phyloP scores from a whole-genome alignment of 2,797 vertebrate species.

The Acanthopagrus latus region DNA sequence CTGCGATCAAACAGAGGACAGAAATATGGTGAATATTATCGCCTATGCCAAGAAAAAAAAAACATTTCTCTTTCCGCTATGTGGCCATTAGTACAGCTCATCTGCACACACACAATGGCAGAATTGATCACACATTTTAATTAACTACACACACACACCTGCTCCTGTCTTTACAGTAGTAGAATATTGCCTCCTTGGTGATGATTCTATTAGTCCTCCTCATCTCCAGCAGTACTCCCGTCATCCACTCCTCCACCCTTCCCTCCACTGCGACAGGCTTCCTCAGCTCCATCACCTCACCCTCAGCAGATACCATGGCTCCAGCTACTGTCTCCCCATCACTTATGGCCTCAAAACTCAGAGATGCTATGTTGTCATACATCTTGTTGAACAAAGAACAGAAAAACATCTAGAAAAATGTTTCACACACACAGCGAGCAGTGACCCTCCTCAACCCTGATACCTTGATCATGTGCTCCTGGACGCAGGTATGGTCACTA shows the following conservation, averaged over 20 bases:
- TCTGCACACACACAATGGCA: not conserved
- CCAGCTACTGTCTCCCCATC: conserved; percentile 85
- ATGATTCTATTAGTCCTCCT: conserved; percentile 91
- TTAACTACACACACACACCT: conserved; percentile 83
- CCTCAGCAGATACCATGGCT: conserved; percentile 95
- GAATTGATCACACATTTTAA: not conserved
- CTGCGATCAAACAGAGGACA: no score
- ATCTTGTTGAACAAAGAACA: conserved; percentile 84
- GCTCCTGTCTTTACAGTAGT: conserved; percentile 90
- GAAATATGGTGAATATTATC: no score
- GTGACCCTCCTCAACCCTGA: not conserved
- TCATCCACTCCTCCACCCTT: conserved; percentile 98
- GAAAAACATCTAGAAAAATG: not conserved
- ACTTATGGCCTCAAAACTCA: conserved; percentile 88
- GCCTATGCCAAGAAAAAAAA: no score
- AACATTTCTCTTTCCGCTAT: no score
- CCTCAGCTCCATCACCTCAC: conserved; percentile 92
- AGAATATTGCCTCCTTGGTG: conserved; percentile 95
- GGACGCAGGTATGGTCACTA: conserved; percentile 91
- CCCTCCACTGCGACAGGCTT: conserved; percentile 88
- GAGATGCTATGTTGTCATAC: conserved; percentile 94
- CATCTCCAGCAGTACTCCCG: conserved; percentile 91
- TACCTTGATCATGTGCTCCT: conserved; percentile 99
- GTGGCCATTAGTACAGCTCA: not conserved
- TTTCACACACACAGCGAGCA: conserved; percentile 32